Base-by-base conservation (phyloP, 2,888 invertebrate genomes). In the Drymonia ruficornis region DNA sequence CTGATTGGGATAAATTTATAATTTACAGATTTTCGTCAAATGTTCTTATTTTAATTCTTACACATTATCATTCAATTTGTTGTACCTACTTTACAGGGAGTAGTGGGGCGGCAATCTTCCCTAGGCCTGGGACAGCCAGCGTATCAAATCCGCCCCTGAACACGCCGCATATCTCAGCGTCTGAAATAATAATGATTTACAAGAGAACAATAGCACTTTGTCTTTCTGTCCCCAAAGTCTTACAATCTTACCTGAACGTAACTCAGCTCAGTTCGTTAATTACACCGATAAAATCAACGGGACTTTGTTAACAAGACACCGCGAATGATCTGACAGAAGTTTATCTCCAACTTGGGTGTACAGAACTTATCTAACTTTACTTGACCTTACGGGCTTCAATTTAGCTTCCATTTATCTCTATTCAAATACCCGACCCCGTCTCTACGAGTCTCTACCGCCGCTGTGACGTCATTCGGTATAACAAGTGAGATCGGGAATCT, bases 261-360 rank as follows among this genome's bases (percentile, higher is more conserved):
- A 61, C 58, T 59, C 55, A 52, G 50, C 52, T 50, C 59, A 51
- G 49, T 67, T 56, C 70, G 60, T 78, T 79, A 72, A 67, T 76
- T 73, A 74, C 59, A 61, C 55, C 61, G 73, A 80, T 76, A 76
- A 70, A 77, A 72, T 75, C 72, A 69, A 66, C 52, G 50, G 65
- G 71, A 78, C 65, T 78, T 76, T 61, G 66, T 63, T 73, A 78
- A 72, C 74, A 69, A 75, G 70, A 65, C 70, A 67, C 66, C 62
- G 66, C 59, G 65, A 74, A 65, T 70, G 70, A 75, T 72, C 74
- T 65, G 68, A 63, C 63, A 62, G 66, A 74, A 76, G 70, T 76
- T 78, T 74, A 72, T 70, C 77, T 70, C 50, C 65, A 77, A 78
- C 71, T 76, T 67, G 59, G 65, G 59, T 72, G 68, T 72, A 66